Evolutionary conservation across 2,888 invertebrate species (phyloP), one percentile per base, ranked within the genome.

Genomic region (Pyralis farinalis): DNA sequence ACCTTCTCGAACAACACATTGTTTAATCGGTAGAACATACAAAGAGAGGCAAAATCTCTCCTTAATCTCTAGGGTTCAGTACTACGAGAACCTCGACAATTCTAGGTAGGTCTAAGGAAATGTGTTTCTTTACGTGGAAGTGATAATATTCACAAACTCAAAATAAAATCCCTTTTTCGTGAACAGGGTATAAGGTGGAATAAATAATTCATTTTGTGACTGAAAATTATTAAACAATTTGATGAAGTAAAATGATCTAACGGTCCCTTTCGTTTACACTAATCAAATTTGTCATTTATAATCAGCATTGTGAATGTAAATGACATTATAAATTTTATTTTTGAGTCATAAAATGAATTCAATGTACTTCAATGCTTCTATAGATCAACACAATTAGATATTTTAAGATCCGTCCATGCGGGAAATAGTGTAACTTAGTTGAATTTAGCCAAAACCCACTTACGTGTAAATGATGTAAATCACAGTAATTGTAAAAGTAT

Each of bases 331-430:
- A 28, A 38, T 10, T 10, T 6, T 11, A 34, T 34, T 35, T 35
- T 48, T 41, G 37, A 34, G 38, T 25, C 41, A 43, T 25, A 40
- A 44, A 46, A 49, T 43, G 7, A 16, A 34, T 37, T 40, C 30
- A 47, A 34, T 37, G 8, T 42, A 47, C 44, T 43, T 40, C 44
- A 44, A 49, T 37, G 57, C 57, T 63, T 60, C 42, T 39, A 51
- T 62, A 57, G 63, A 48, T 53, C 53, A 56, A 55, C 63, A 69
- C 61, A 57, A 58, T 65, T 77, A 78, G 69, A 67, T 52, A 61
- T 63, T 71, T 67, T 75, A 66, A 71, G 69, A 67, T 82, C 81
- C 85, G 84, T 85, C 84, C 84, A 84, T 66, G 70, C 83, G 82
- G 84, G 76, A 72, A 67, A 55, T 69, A 25, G 62, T 70, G 65